Percentiles rank a stretch among this genome's conserved stretches.
Evolutionary conservation across 2,113 vertebrate genomes (phyloP).

Genomic region (Ondatra zibethicus): DNA sequence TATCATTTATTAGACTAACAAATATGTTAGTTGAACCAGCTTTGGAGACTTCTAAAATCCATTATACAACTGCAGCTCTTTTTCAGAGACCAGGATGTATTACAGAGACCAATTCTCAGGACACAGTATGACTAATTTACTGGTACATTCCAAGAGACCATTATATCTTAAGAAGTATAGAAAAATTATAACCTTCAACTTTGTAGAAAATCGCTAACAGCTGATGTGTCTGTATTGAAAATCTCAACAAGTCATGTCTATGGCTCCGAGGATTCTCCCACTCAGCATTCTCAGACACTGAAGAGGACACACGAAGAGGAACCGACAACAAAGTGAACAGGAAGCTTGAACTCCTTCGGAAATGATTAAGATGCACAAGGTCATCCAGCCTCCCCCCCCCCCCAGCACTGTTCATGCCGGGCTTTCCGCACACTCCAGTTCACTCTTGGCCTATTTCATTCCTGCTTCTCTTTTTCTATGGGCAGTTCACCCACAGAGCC

Average conservation of each 20-base stretch:
- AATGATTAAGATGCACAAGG: background rate
- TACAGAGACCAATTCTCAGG: conserved; percentile 81
- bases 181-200: conserved; percentile 80
- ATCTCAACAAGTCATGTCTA: conserved; percentile 64
- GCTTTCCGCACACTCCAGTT: background rate
- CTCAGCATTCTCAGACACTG: conserved; percentile 61
- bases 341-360: background rate
- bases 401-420: background rate
- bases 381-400: background rate
- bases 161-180: conserved; percentile 78
- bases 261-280: conserved; percentile 26
- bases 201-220: conserved; percentile 71
- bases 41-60: conserved; percentile 82
- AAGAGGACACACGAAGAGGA: background rate
- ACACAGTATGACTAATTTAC: conserved; percentile 79
- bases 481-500: background rate
- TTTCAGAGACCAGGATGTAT: conserved; percentile 80
- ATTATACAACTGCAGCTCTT: conserved; percentile 78
- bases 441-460: background rate
- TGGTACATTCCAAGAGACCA: conserved; percentile 75
- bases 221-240: conserved; percentile 61
- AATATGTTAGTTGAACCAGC: conserved; percentile 83
- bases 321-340: background rate
- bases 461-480: background rate
- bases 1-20: conserved; percentile 85